These are phyloP conservation scores for Heteromormyrus szaboi DNA, from an alignment of 2,797 vertebrate species.

Conservation along the genomic window DNA sequence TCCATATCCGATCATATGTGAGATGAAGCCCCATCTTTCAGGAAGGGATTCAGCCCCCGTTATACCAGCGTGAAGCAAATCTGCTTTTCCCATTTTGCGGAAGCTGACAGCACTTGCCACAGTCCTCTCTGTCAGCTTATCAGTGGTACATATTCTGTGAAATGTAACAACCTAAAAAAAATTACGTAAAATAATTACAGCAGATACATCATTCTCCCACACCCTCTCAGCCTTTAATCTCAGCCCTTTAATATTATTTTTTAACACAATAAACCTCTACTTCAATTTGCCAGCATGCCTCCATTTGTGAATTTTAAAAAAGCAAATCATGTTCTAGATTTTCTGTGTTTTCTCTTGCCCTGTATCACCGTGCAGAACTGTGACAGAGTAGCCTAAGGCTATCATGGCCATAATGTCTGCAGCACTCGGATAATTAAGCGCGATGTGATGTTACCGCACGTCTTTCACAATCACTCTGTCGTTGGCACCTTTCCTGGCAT, in stretches of 20 bases:
- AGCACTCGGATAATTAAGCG: not conserved
- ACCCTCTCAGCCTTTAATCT: not conserved
- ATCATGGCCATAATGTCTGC: not conserved
- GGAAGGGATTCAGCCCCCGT: not conserved
- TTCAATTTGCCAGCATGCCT: not conserved
- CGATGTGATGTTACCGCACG: not conserved
- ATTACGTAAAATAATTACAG: not conserved
- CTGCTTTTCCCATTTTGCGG: not conserved
- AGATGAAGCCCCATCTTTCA: not conserved
- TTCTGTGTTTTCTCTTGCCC: not conserved
- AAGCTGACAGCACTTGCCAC: not conserved
- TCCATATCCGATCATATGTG: not conserved
- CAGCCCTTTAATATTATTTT: not conserved
- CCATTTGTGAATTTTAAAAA: not conserved
- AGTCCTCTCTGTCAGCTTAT: not conserved
- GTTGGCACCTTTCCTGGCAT: not conserved
- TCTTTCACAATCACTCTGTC: not conserved
- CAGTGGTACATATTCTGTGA: not conserved
- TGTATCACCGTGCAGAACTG: not conserved
- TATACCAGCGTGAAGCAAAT: slow-evolving; percentile 4
- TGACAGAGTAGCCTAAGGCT: not conserved
- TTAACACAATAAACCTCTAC: not conserved
- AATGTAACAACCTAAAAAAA: not conserved
- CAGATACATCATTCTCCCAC: not conserved
- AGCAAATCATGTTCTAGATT: not conserved